Evolutionary conservation across 2,797 vertebrate genomes (phyloP), one percentile per base, ranked within the genome.

Genomic region (Heteromormyrus szaboi): DNA sequence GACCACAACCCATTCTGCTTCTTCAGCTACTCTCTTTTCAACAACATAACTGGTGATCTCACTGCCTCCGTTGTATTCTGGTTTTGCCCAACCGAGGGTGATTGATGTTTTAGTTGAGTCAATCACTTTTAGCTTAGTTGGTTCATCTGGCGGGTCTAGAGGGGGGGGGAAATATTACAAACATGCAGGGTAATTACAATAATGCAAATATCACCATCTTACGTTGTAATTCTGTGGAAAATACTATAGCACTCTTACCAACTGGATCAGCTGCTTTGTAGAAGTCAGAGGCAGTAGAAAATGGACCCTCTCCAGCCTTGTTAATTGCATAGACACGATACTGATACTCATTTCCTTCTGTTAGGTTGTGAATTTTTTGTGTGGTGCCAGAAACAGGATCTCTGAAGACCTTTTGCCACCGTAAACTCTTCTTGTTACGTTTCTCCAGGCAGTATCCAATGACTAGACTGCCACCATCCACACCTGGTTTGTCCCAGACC

Each of bases 21-120:
- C 95, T 68, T 95, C 94, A 89, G 93, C 97, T 89, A 97, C 94
- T 90, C 95, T 96, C 93, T 97, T 97, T 91, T 98, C 97, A 22
- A 99, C 94, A 91, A 97, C 93, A 2, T 99, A 99, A 91, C 96
- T 97, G 81, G 92, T 98, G 91, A 99, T 95, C 88, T 95, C 95
- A 92, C 98, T 99, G 93, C 98, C 98, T 92, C 98, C 98, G 89
- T 99, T 96, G 93, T 97, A 98, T 91, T 97, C 96, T 91, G 98
- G 98, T 90, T 97, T 98, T 91, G 96, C 97, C 98, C 98, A 99
- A 89, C 95, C 96, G 94, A 99, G 95, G 2, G 98, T 99, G 88
- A 99, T 97, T 89, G 98, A 99, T 89, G 98, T 98, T 95, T 98
- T 99, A 68, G 98, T 99, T 89, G 98, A 98, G 93, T 99, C 98